Evolutionary conservation across 2,888 invertebrate species (phyloP).

Genomic region (Leptogaster cylindrica): DNA sequence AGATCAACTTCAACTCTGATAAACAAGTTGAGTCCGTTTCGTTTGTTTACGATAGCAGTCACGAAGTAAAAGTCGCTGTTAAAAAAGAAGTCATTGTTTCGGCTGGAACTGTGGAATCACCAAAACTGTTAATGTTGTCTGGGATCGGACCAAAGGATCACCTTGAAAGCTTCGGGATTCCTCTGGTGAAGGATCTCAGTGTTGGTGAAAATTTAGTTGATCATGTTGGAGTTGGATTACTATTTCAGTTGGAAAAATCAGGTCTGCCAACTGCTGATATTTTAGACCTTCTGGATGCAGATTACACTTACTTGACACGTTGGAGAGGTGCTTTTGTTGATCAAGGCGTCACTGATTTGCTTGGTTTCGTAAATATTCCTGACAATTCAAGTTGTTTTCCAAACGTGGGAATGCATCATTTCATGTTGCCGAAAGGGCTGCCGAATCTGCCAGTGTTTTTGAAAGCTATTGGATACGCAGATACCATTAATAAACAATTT

Average conservation of each 20-base stretch:
- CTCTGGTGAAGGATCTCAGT: constrained; percentile 49
- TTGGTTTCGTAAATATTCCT: constrained; percentile 63
- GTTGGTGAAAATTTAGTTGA: constrained; percentile 83
- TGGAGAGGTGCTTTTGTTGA: constrained; percentile 52
- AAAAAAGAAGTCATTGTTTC: constrained; percentile 52
- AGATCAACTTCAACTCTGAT: constrained; percentile 50
- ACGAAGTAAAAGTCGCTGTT: constrained; percentile 46
- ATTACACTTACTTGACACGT: constrained; percentile 58
- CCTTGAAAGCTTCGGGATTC: constrained; percentile 48
- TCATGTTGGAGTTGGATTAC: constrained; percentile 68
- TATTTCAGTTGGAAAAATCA: constrained; percentile 57
- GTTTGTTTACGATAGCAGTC: constrained; percentile 55
- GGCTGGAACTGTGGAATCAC: constrained; percentile 54
- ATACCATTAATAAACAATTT: constrained; percentile 56
- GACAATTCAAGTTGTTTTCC: constrained; percentile 58
- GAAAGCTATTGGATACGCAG: constrained; percentile 55
- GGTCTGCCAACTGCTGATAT: constrained; percentile 20
- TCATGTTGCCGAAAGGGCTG: constrained; percentile 61
- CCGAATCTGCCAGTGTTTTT: constrained; percentile 56
- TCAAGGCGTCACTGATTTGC: constrained; percentile 57
- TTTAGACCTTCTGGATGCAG: constrained; percentile 39
- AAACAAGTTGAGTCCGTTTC: constrained; percentile 63
- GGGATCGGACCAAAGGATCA: constrained; percentile 52
- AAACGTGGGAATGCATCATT: constrained; percentile 66
- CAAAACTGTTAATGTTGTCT: constrained; percentile 52